Conservation (phyloP, 2,888 invertebrate species). For the Harpalus rufipes region DNA sequence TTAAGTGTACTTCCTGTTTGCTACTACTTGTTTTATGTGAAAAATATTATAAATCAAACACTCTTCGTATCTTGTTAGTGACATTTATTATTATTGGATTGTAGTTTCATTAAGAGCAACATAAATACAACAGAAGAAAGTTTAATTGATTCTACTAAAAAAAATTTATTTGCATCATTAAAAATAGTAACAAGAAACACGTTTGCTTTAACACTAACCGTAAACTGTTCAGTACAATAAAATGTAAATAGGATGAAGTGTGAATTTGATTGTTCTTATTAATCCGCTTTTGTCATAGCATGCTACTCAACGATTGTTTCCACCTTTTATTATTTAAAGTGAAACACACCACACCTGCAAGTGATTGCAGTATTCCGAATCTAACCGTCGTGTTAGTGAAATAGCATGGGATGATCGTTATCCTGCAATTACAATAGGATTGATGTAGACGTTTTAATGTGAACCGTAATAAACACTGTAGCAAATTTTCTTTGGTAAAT, state of each 20-base stretch:
- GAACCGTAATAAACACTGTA: neutral
- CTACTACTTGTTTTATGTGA: neutral
- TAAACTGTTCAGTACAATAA: neutral
- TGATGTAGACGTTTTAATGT: constrained; percentile 21
- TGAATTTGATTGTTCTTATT: constrained; percentile 7
- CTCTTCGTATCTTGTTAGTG: neutral
- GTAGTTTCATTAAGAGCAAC: constrained; percentile 23
- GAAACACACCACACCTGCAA: constrained; percentile 7
- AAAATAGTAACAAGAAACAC: neutral
- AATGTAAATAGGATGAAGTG: neutral
- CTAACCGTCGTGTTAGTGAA: constrained; percentile 3
- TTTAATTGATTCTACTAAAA: constrained; percentile 15
- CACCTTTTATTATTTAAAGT: too few species aligned
- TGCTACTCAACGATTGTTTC: neutral
- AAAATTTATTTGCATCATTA: neutral
- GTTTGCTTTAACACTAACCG: neutral
- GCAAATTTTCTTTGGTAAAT: constrained; percentile 1
- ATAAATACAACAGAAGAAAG: constrained; percentile 28
- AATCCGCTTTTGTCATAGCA: neutral
- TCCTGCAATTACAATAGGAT: constrained; percentile 20
- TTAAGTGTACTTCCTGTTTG: neutral
- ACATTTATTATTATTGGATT: constrained; percentile 33
- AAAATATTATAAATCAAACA: constrained; percentile 11
- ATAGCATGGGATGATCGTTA: neutral
- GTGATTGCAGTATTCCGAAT: constrained; percentile 27